A percentile compares a stretch with the other conserved stretches of the same genome.
Evolutionary conservation across 2,797 vertebrate genomes (phyloP).

Genomic region (Podargus strigoides): DNA sequence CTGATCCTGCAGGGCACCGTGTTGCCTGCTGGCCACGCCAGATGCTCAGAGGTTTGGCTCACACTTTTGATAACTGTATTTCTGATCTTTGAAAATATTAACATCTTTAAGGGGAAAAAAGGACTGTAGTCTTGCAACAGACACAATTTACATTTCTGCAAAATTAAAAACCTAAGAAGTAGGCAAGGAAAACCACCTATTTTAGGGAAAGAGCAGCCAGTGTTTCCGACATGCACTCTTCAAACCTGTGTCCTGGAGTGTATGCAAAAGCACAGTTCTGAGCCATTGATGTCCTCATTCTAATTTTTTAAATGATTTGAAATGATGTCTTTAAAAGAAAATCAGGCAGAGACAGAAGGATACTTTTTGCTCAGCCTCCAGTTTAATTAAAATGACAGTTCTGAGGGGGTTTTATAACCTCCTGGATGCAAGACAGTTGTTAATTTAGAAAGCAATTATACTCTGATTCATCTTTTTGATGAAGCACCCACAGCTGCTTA

Average conservation of each 20-base stretch:
- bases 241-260: fast-evolving
- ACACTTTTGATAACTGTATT: neutral
- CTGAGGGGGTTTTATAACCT: neutral
- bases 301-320: neutral
- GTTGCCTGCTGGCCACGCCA: neutral
- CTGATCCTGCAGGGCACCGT: fast-evolving
- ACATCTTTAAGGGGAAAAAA: neutral
- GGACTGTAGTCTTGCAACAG: neutral
- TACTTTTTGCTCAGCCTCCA: neutral
- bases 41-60: neutral
- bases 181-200: neutral
- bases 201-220: neutral
- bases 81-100: neutral
- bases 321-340: neutral
- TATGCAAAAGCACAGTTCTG: neutral
- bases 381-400: neutral
- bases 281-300: neutral
- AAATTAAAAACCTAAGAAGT: neutral
- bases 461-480: neutral
- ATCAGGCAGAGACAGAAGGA: neutral
- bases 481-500: neutral
- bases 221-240: neutral
- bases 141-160: neutral
- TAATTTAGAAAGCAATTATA: neutral
- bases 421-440: neutral